Percentiles rank a stretch among this genome's conserved stretches.
These are phyloP conservation scores for Epirrita christyi DNA, from an alignment of 2,888 invertebrate species.

Conservation along the genomic window DNA sequence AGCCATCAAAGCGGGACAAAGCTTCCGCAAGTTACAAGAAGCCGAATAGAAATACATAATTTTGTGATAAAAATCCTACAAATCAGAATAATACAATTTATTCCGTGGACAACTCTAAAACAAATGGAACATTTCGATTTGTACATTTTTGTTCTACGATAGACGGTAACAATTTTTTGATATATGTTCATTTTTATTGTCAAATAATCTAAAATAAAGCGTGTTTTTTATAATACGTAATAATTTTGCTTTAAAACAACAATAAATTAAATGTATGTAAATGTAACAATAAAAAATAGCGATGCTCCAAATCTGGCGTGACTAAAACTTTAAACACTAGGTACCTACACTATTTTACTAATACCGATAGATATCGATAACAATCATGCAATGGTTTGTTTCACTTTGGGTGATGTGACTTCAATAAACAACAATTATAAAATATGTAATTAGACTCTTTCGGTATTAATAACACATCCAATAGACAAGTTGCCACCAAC, in stretches of 20 bases:
- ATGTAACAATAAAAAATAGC: conserved; percentile 6
- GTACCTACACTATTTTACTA: conserved; percentile 5
- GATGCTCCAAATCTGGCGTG: conserved; percentile 3
- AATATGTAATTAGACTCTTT: conserved; percentile 14
- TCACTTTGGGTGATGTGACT: conserved; percentile 6
- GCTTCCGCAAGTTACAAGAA: conserved; percentile 5
- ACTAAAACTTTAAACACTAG: conserved; percentile 5
- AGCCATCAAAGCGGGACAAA: background rate
- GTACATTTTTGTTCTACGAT: conserved; percentile 11
- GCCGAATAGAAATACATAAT: too few relatives aligned
- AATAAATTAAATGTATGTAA: conserved; percentile 7
- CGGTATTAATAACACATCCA: conserved; percentile 15
- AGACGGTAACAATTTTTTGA: conserved; percentile 14
- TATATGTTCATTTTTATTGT: background rate
- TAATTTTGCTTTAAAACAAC: background rate
- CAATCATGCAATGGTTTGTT: conserved; percentile 4
- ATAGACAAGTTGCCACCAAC: background rate
- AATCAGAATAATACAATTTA: too few relatives aligned
- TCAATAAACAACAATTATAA: conserved; percentile 17
- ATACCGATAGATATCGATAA: conserved; percentile 19
- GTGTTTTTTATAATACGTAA: conserved; percentile 6
- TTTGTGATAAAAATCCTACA: conserved; percentile 2
- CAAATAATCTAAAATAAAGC: conserved; percentile 9
- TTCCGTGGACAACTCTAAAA: background rate
- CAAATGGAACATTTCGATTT: conserved; percentile 13